These are phyloP conservation scores for Tricholauxania praeusta DNA, from an alignment of 2,888 invertebrate genomes.

Conservation along the genomic window DNA sequence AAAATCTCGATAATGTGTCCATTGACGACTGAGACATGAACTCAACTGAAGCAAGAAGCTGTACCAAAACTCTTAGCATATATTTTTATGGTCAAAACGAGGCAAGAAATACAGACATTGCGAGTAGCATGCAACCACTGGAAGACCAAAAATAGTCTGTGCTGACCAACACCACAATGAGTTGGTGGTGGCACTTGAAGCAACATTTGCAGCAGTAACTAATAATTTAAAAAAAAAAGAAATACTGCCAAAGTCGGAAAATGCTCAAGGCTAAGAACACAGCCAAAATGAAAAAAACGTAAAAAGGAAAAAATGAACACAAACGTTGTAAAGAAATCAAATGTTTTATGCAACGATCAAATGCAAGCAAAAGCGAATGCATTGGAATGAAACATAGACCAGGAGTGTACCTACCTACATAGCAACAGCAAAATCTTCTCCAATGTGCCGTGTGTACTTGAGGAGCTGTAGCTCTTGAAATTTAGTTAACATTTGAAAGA, in stretches of 20 bases:
- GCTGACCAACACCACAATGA: no score
- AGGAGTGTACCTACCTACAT: no score
- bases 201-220: no score
- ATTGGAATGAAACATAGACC: no score
- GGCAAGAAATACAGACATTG: no score
- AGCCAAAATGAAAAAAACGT: neutral
- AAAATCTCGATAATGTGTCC: slow-evolving; percentile 20
- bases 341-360: slow-evolving; percentile 20
- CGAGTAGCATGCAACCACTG: no score
- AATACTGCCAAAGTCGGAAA: neutral
- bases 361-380: neutral
- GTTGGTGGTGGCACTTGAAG: no score
- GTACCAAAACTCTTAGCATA: neutral
- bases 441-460: no score
- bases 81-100: slow-evolving; percentile 1
- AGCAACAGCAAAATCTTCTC: no score
- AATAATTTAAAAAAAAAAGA: neutral
- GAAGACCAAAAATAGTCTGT: no score
- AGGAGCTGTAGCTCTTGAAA: no score
- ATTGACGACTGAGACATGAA: neutral
- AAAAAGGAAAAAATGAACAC: neutral
- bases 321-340: neutral
- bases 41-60: neutral
- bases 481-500: no score
- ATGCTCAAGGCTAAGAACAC: neutral